Evolutionary conservation across 2,888 invertebrate genomes (phyloP).

Genomic region (Cheilosia vernalis): DNA sequence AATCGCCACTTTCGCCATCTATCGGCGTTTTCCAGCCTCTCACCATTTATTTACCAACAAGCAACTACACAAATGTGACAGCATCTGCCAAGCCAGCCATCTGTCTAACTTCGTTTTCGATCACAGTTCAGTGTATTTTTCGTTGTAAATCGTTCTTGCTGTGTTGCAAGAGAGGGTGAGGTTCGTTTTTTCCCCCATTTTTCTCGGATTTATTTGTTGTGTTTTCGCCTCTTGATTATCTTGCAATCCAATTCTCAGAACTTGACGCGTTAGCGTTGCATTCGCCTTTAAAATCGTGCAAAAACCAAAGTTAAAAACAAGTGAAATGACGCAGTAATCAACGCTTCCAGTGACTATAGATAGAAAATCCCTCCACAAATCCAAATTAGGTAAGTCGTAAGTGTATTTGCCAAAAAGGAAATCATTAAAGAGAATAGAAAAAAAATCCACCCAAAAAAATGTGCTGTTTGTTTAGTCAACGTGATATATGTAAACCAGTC

Average conservation of each 20-base stretch:
- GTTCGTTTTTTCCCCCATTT: conserved; percentile 45
- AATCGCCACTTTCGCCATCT: conserved; percentile 16
- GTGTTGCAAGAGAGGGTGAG: conserved; percentile 53
- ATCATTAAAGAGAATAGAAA: not conserved
- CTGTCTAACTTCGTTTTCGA: conserved; percentile 47
- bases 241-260: conserved; percentile 32
- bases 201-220: conserved; percentile 59
- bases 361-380: conserved; percentile 14
- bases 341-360: conserved; percentile 26
- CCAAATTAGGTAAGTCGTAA: conserved; percentile 57
- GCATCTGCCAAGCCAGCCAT: conserved; percentile 69
- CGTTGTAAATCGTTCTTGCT: conserved; percentile 48
- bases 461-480: conserved; percentile 50
- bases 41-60: conserved; percentile 39
- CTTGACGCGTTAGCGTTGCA: conserved; percentile 9
- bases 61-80: conserved; percentile 40
- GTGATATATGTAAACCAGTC: conserved; percentile 18
- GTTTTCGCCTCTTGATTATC: conserved; percentile 33
- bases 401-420: conserved; percentile 7
- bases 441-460: conserved; percentile 62
- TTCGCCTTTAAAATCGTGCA: not conserved
- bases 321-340: conserved; percentile 66
- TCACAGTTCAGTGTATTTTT: conserved; percentile 63
- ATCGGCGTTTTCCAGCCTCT: not conserved
- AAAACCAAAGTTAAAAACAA: conserved; percentile 13